phyloP scores from a whole-genome alignment of 2,113 vertebrate genomes.

The Eulemur rufifrons region DNA sequence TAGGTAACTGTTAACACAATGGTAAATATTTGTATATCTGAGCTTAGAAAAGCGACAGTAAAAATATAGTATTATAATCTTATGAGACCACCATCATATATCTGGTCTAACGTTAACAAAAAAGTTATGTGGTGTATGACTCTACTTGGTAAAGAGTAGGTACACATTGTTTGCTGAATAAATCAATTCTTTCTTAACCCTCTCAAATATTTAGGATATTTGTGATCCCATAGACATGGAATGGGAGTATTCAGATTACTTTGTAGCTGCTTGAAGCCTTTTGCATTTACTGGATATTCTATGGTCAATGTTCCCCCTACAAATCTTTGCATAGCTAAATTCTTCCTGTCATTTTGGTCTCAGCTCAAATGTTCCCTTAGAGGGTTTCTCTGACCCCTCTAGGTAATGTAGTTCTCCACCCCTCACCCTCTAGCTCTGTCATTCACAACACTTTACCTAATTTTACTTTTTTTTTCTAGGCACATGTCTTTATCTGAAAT shows the following conservation, averaged over 20 bases:
- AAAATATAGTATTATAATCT: neutral
- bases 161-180: neutral
- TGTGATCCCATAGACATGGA: neutral
- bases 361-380: neutral
- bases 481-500: neutral
- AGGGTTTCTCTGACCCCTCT: neutral
- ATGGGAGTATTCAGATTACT: neutral
- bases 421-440: neutral
- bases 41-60: neutral
- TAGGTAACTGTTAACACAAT: neutral
- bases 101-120: neutral
- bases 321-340: neutral
- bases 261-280: neutral
- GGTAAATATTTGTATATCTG: neutral
- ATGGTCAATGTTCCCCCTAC: neutral
- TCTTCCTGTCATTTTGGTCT: neutral
- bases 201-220: neutral
- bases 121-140: neutral
- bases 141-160: neutral
- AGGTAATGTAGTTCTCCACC: neutral
- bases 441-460: neutral
- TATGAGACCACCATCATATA: neutral
- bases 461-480: neutral
- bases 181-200: neutral
- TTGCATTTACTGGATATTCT: neutral